A percentile compares a stretch with the other conserved stretches of the same genome.
These are phyloP conservation scores for Acholoe squamosa DNA, from an alignment of 2,888 invertebrate species.

Conservation along the genomic window DNA sequence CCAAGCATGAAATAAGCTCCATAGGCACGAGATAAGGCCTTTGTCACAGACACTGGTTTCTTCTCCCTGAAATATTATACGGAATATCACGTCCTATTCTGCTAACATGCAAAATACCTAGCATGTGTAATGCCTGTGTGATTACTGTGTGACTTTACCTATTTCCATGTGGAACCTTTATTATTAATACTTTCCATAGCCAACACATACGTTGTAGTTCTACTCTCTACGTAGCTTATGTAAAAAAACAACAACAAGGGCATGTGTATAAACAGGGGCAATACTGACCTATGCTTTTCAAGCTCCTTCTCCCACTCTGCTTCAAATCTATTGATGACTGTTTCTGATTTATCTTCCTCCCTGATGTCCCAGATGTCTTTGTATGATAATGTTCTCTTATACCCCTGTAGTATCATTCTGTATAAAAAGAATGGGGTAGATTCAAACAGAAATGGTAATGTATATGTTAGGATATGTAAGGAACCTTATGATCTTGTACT, in stretches of 20 bases:
- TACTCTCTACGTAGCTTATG: no score
- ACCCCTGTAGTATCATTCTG: constrained; percentile 69
- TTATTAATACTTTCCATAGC: background rate
- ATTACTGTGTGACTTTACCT: background rate
- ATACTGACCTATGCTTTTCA: constrained; percentile 22
- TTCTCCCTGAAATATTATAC: background rate
- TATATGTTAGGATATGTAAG: background rate
- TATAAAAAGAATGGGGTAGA: no score
- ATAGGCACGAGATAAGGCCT: constrained; percentile 1
- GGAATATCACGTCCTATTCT: no score
- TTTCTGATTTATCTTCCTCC: constrained; percentile 63
- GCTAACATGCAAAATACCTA: background rate
- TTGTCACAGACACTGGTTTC: background rate
- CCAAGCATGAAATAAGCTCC: constrained; percentile 11
- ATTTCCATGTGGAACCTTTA: background rate
- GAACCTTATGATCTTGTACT: no score
- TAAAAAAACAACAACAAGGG: no score
- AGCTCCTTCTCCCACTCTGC: constrained; percentile 66
- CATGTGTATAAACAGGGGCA: no score
- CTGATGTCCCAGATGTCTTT: constrained; percentile 68
- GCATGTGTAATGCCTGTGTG: background rate
- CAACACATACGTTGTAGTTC: no score
- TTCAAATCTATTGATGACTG: constrained; percentile 66
- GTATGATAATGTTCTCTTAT: constrained; percentile 65
- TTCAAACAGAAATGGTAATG: background rate